Percentiles rank a stretch among this genome's conserved stretches.
Conservation (phyloP, 2,888 invertebrate genomes). For the Pseudeuparius sepicola region DNA sequence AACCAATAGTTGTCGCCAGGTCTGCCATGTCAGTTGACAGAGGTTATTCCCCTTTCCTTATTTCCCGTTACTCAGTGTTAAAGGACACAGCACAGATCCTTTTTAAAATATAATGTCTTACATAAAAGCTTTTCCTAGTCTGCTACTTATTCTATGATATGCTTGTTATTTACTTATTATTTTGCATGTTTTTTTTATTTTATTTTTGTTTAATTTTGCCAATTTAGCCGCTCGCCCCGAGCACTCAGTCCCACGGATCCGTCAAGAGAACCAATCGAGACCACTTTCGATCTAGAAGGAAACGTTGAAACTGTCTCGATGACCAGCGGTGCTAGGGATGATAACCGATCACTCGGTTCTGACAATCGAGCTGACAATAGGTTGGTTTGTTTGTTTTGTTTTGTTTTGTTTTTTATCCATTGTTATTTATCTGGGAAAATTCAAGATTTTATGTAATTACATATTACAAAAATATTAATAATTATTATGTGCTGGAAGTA, state of each 20-base stretch:
- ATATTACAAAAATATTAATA: no score
- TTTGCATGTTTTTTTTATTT: slow-evolving; percentile 20
- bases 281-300: slow-evolving; percentile 84
- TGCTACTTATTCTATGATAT: no score
- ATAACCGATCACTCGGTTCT: slow-evolving; percentile 51
- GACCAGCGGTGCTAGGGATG: slow-evolving; percentile 67
- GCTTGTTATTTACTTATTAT: slow-evolving; percentile 18
- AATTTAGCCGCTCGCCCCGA: slow-evolving; percentile 37
- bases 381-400: slow-evolving; percentile 40
- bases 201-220: slow-evolving; percentile 14
- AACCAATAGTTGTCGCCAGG: no score
- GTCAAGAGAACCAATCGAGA: slow-evolving; percentile 66
- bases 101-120: no score
- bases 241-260: slow-evolving; percentile 40
- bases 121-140: no score
- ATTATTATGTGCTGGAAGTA: no score
- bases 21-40: no score
- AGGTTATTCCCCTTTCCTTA: no score
- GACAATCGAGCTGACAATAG: slow-evolving; percentile 60
- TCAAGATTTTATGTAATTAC: no score
- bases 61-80: no score
- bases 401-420: slow-evolving; percentile 4
- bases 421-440: no score
- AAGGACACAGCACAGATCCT: no score
- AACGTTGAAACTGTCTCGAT: slow-evolving; percentile 87